phyloP scores from a whole-genome alignment of 1,140 invertebrate species.

The Lordiphosa stackelbergi region DNA sequence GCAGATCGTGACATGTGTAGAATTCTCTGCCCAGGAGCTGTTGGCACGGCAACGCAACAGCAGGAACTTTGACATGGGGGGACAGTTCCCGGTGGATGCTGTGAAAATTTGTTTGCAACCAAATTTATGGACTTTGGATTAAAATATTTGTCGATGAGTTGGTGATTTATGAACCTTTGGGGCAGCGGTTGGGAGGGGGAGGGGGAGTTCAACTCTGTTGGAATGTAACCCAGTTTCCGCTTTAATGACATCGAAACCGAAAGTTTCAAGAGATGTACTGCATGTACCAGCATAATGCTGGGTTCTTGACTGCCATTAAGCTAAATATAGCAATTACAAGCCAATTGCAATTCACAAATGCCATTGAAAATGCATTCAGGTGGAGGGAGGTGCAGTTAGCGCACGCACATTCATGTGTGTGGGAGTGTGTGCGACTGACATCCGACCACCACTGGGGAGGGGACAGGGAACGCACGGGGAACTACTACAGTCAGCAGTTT shows the following conservation, averaged over 20 bases:
- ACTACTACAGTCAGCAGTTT: slow-evolving; percentile 18
- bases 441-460: not conserved
- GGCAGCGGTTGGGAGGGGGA: not conserved
- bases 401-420: slow-evolving; percentile 38
- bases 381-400: not conserved
- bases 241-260: slow-evolving; percentile 59
- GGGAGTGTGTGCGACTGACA: slow-evolving; percentile 36
- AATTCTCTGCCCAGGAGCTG: slow-evolving; percentile 58
- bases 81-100: slow-evolving; percentile 28
- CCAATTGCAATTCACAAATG: slow-evolving; percentile 71
- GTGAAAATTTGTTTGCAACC: slow-evolving; percentile 50
- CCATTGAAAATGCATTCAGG: slow-evolving; percentile 65
- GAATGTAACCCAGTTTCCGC: slow-evolving; percentile 63
- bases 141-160: slow-evolving; percentile 62
- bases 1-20: slow-evolving; percentile 34
- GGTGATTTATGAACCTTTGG: slow-evolving; percentile 40
- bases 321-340: slow-evolving; percentile 72
- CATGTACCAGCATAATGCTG: slow-evolving; percentile 37
- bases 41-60: slow-evolving; percentile 50
- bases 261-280: slow-evolving; percentile 41
- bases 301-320: slow-evolving; percentile 62
- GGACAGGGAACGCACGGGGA: not conserved
- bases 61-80: slow-evolving; percentile 48
- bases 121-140: slow-evolving; percentile 30
- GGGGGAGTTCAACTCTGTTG: slow-evolving; percentile 9